phyloP scores from a whole-genome alignment of 2,888 invertebrate species.

The Nasonia oneida region DNA sequence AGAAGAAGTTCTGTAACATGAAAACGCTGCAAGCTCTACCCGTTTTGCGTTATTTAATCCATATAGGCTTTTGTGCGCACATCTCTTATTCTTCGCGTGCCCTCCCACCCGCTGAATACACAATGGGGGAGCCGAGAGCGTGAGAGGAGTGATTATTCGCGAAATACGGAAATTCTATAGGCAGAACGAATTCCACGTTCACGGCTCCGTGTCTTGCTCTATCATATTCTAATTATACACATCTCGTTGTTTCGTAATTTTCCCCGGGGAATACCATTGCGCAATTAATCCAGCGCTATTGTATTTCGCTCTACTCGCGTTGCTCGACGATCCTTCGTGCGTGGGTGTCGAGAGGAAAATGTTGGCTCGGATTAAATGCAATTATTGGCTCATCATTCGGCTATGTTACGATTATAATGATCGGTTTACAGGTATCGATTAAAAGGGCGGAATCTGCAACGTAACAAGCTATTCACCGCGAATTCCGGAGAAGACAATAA shows the following conservation, averaged over 20 bases:
- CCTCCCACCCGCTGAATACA: not conserved
- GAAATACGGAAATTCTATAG: slow-evolving; percentile 5
- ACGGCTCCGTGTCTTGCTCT: not conserved
- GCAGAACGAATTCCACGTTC: not conserved
- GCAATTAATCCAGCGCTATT: not conserved
- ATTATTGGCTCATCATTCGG: too few relatives aligned
- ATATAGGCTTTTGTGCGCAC: not conserved
- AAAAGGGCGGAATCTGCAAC: too few relatives aligned
- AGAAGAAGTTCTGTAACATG: too few relatives aligned
- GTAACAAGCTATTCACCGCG: too few relatives aligned
- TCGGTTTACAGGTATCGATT: too few relatives aligned
- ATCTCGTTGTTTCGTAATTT: not conserved
- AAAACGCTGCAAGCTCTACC: too few relatives aligned
- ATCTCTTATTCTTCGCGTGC: not conserved
- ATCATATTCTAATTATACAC: not conserved
- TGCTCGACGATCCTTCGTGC: too few relatives aligned
- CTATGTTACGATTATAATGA: too few relatives aligned
- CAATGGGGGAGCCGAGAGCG: not conserved
- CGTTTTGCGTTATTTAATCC: not conserved
- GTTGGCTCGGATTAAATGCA: too few relatives aligned
- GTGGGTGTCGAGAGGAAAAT: too few relatives aligned
- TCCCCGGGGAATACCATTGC: not conserved
- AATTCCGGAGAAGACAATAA: too few relatives aligned
- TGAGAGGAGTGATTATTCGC: not conserved
- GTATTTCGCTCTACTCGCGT: too few relatives aligned